A percentile compares a stretch with the other conserved stretches of the same genome.
Conservation (phyloP, 2,797 vertebrate species). For the Hylomyscus alleni region DNA sequence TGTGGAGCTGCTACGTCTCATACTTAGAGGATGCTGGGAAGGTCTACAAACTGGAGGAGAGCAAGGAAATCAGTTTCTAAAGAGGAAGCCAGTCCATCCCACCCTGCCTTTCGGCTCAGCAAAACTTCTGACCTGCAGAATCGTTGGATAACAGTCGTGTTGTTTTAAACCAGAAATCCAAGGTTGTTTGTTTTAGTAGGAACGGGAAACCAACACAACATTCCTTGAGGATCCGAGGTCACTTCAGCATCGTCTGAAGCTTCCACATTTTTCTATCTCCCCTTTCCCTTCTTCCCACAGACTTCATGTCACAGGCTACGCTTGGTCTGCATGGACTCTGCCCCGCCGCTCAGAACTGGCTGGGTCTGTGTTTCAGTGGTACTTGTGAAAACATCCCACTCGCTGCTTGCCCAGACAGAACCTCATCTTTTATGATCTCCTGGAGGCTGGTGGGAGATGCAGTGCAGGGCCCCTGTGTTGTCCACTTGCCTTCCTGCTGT, state of each 20-base stretch:
- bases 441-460: neutral
- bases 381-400: neutral
- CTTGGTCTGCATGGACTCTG: neutral
- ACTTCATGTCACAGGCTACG: neutral
- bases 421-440: neutral
- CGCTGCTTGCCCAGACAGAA: neutral
- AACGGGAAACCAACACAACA: neutral
- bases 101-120: neutral
- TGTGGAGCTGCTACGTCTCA: too few relatives aligned
- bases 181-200: neutral
- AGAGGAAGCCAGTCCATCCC: neutral
- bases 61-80: neutral
- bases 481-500: neutral
- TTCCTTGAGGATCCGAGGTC: neutral
- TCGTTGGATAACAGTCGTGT: neutral
- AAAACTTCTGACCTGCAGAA: neutral
- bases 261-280: neutral
- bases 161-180: neutral
- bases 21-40: neutral
- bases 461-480: neutral
- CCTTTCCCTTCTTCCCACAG: neutral
- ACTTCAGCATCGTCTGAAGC: neutral
- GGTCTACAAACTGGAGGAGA: neutral
- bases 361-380: neutral
- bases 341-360: neutral